Percentiles rank a stretch among this genome's conserved stretches.
Evolutionary conservation across 2,888 invertebrate genomes (phyloP).

Genomic region (Brachynemurus nebulosus): DNA sequence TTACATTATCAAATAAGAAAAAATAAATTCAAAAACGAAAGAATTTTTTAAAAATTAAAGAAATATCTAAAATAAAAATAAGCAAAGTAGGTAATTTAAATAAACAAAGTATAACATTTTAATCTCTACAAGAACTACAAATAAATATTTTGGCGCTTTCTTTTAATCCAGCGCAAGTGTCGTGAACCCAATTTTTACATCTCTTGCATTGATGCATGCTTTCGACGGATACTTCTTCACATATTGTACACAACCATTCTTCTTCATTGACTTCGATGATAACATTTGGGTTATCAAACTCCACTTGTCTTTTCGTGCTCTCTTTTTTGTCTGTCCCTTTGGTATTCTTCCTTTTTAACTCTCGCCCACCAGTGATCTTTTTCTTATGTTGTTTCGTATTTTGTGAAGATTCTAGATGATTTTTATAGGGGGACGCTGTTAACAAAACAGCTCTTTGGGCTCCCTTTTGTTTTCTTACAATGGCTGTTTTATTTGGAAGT

Average conservation of each 20-base stretch:
- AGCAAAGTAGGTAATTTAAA: neutral
- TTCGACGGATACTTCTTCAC: neutral
- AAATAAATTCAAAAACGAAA: neutral
- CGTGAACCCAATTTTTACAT: neutral
- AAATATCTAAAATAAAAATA: neutral
- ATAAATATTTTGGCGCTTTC: neutral
- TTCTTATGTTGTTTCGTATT: no score
- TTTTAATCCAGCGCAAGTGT: neutral
- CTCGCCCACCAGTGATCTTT: neutral
- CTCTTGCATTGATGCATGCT: neutral
- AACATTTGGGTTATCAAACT: neutral
- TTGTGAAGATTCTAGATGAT: neutral
- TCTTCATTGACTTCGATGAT: neutral
- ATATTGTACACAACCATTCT: neutral
- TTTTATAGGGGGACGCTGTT: slow-evolving; percentile 12
- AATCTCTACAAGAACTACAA: neutral
- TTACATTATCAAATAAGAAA: no score
- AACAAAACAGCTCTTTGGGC: slow-evolving; percentile 11
- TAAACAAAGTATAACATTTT: neutral
- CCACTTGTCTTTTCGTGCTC: neutral
- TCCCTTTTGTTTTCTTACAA: neutral
- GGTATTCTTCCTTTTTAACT: neutral
- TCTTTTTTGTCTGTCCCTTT: neutral
- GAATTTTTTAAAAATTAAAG: neutral
- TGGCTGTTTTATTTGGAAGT: slow-evolving; percentile 4